Evolutionary conservation across 1,140 invertebrate genomes (phyloP).

Genomic region (Penaeus japonicus): DNA sequence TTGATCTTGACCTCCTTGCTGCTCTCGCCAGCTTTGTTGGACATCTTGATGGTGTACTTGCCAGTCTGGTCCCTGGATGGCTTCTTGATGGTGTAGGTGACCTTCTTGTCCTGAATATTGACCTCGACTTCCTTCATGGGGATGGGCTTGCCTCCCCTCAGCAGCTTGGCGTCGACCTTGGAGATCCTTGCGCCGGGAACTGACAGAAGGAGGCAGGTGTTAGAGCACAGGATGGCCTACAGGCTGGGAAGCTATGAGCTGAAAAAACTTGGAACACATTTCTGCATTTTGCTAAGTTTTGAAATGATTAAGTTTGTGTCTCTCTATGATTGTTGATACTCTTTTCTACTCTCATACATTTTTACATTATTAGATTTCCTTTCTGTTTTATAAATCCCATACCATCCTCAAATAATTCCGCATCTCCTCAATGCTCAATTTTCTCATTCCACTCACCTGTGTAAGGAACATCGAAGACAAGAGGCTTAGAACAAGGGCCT

Average conservation of each 20-base stretch:
- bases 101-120: slow-evolving; percentile 86
- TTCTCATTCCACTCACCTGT: slow-evolving; percentile 79
- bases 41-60: slow-evolving; percentile 84
- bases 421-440: too few species aligned
- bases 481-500: slow-evolving; percentile 80
- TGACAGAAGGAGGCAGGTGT: slow-evolving; percentile 62
- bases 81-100: slow-evolving; percentile 90
- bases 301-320: too few species aligned
- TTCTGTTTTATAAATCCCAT: too few species aligned
- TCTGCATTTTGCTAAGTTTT: too few species aligned
- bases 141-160: slow-evolving; percentile 87
- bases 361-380: too few species aligned
- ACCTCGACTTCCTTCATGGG: slow-evolving; percentile 88
- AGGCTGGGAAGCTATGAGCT: too few species aligned
- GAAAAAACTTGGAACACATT: too few species aligned
- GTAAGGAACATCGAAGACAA: slow-evolving; percentile 89
- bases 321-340: too few species aligned
- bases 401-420: too few species aligned
- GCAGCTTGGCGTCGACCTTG: slow-evolving; percentile 84
- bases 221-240: too few species aligned
- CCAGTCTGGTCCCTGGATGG: slow-evolving; percentile 81
- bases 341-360: too few species aligned
- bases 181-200: slow-evolving; percentile 86
- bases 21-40: slow-evolving; percentile 88
- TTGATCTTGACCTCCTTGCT: slow-evolving; percentile 82